Evolutionary conservation across 2,113 vertebrate species (phyloP), one percentile per base, ranked within the genome.

Genomic region (Halichoerus grypus): DNA sequence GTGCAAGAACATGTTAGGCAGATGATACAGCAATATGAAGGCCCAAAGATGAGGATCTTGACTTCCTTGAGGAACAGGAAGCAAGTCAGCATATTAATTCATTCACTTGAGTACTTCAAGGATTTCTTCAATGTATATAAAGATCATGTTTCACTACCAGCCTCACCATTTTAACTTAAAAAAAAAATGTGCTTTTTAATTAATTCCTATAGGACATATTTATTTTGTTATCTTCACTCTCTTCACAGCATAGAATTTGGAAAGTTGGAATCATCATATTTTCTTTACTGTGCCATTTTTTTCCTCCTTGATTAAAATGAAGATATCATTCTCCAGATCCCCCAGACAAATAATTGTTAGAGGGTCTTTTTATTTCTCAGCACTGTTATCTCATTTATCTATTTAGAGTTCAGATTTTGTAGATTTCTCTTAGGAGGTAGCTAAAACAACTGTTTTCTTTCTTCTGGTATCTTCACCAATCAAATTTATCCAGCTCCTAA

Each of bases 361-460:
- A 19, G 4, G 67, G 89, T 84, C 5, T 33, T 87, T 93, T 79
- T 10, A 57, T 82, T 96, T 97, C 36, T 95, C 1, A 80, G 55
- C 33, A 84, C 22, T 84, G 8, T 55, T 16, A 31, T 13, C n/a
- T 95, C 53, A 83, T 88, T 86, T 82, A 63, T 16, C 7, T 19
- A 49, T 63, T 91, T 7, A 61, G 2, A 33, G 19, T 21, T 31
- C 11, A 28, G 42, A 15, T 46, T 51, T 65, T 36, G 46, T 49
- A 49, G 10, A 33, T 55, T 72, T 65, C 6, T 88, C 1, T 77
- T 28, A 10, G 33, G 16, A 84, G 8, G 3, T 46, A 31, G 28
- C 28, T 36, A 63, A 95, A 55, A 57, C 28, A 55, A 51, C 1
- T 46, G 0, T 59, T 77, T 76, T 81, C 16, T 22, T 80, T 61